Evolutionary conservation across 1,140 invertebrate genomes (phyloP), one percentile per base, ranked within the genome.

Genomic region (Patella vulgata): DNA sequence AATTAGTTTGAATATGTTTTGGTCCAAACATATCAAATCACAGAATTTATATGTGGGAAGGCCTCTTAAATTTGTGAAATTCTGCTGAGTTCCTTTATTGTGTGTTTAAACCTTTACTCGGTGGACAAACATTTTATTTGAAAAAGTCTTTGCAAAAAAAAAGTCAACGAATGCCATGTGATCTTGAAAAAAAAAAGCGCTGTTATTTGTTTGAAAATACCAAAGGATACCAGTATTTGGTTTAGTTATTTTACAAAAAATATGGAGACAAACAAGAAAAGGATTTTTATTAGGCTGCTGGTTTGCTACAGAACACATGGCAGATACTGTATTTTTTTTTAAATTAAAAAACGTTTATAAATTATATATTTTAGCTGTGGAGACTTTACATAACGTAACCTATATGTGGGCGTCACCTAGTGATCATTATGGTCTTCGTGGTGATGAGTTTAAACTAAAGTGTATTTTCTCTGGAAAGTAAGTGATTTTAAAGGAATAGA

Each of bases 381-480:
- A 63, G 39, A 59, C 60, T 12, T 68, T 66, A 30, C 50, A 42
- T 25, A 48, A 58, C 21, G 69, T 73, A 3, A 21, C 42, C 12
- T 73, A 74, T 25, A 48, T 78, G 21, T 79, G 77, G 77, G 70
- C 73, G 17, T 74, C 76, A 14, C 75, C 77, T 2, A 63, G 64
- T 50, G 75, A 79, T 52, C 66, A 74, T 40, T 72, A 72, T 60
- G 74, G 74, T 40, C 55, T 75, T 0, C 43, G 42, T 19, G 75
- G 74, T 4, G 39, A 68, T 21, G 58, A 51, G 11, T 68, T 79
- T 23, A 68, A 53, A 23, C 53, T 78, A 27, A 81, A 81, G 44
- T 81, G 79, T 58, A 79, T 81, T 23, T 81, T 79, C 61, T 59
- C 68, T 56, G 79, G 79, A 59, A 79, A 79, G 79, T 81, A 70